These are phyloP conservation scores for Tridacna gigas DNA, from an alignment of 2,888 invertebrate species.

Conservation along the genomic window DNA sequence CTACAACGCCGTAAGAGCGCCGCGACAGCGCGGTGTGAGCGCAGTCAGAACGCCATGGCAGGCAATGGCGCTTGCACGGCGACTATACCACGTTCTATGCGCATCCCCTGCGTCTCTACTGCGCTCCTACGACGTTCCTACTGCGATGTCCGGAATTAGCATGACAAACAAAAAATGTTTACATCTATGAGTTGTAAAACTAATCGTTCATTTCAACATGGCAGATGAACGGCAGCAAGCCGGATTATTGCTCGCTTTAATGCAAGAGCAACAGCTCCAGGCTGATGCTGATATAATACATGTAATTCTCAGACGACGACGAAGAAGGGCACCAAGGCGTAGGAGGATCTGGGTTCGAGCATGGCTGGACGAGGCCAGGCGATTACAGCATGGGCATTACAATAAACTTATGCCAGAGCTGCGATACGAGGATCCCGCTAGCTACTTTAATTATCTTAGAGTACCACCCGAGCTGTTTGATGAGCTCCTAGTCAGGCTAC, in stretches of 20 bases:
- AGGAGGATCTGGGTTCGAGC: background rate
- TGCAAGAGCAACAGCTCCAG: no score
- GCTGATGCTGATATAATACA: conserved; percentile 5
- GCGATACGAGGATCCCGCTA: conserved; percentile 16
- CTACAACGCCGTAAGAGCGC: background rate
- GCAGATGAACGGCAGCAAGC: no score
- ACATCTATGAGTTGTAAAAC: background rate
- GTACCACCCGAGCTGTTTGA: conserved; percentile 55
- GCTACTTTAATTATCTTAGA: background rate
- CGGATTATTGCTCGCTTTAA: conserved; percentile 8
- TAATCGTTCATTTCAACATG: background rate
- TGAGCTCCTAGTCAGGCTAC: conserved; percentile 55
- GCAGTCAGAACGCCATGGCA: background rate
- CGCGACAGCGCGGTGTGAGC: background rate
- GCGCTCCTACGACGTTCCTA: no score
- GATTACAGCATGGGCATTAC: background rate
- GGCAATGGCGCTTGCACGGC: background rate
- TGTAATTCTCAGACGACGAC: background rate
- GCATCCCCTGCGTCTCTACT: no score
- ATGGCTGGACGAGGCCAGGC: background rate
- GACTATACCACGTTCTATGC: no score
- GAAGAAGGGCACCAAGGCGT: no score
- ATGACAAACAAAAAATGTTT: conserved; percentile 1
- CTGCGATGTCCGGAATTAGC: background rate
- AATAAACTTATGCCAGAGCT: conserved; percentile 28